A percentile compares a stretch with the other conserved stretches of the same genome.
These are phyloP conservation scores for Pararge aegeria DNA, from an alignment of 1,140 invertebrate species.

Conservation along the genomic window DNA sequence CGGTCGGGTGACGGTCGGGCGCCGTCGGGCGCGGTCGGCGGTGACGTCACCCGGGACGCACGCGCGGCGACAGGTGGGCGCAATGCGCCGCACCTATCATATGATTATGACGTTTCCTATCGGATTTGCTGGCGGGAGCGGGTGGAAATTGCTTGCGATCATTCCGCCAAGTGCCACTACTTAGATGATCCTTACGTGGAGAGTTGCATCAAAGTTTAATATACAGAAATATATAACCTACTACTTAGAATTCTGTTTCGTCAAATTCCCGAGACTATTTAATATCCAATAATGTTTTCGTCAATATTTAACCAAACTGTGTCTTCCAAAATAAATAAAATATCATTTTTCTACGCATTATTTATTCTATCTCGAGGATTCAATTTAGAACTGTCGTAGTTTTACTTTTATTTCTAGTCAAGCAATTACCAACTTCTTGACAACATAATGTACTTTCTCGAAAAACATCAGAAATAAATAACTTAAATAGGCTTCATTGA, in stretches of 20 bases:
- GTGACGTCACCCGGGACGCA: conserved; percentile 70
- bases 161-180: neutral
- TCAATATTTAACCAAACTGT: too few species aligned
- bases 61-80: conserved; percentile 75
- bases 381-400: too few species aligned
- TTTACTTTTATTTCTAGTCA: too few species aligned
- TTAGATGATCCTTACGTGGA: neutral
- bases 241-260: neutral
- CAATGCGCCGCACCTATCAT: conserved; percentile 74
- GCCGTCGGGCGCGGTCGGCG: conserved; percentile 40
- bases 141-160: conserved; percentile 51
- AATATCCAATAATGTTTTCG: too few species aligned
- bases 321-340: too few species aligned
- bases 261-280: neutral
- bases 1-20: conserved; percentile 41
- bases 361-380: too few species aligned
- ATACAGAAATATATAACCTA: neutral
- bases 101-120: conserved; percentile 75
- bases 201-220: neutral
- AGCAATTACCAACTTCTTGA: too few species aligned
- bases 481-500: too few species aligned
- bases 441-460: too few species aligned
- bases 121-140: conserved; percentile 47
- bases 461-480: too few species aligned
- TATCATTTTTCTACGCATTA: too few species aligned